Evolutionary conservation across 2,113 vertebrate species (phyloP).

Genomic region (Lophius piscatorius): DNA sequence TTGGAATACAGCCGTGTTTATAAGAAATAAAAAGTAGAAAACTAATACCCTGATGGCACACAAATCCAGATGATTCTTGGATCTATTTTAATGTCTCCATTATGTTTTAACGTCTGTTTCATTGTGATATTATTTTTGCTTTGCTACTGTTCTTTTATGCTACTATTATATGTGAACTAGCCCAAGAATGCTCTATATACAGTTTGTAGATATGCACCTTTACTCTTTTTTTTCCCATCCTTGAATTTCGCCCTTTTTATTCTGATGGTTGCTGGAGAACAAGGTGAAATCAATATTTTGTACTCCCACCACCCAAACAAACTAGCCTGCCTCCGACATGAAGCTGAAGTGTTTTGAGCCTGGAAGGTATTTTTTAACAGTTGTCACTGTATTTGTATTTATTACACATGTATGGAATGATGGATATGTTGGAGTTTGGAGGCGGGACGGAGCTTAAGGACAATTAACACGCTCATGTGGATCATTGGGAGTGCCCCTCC

Average conservation of each 20-base stretch:
- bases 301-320: slow-evolving; percentile 8
- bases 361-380: slow-evolving; percentile 21
- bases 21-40: slow-evolving; percentile 78
- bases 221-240: slow-evolving; percentile 67
- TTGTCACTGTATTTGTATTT: slow-evolving; percentile 49
- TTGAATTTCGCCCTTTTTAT: slow-evolving; percentile 47
- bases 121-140: slow-evolving; percentile 64
- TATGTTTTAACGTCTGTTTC: slow-evolving; percentile 77
- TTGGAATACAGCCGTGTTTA: slow-evolving; percentile 89
- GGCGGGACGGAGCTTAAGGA: background rate
- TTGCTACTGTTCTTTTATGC: slow-evolving; percentile 73
- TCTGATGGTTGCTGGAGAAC: slow-evolving; percentile 5
- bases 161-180: slow-evolving; percentile 90
- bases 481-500: slow-evolving; percentile 17
- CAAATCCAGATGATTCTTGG: slow-evolving; percentile 77
- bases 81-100: slow-evolving; percentile 73
- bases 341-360: slow-evolving; percentile 39
- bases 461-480: slow-evolving; percentile 26
- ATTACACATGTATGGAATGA: slow-evolving; percentile 46
- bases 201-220: slow-evolving; percentile 89
- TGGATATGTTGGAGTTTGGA: slow-evolving; percentile 29
- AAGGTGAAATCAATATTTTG: slow-evolving; percentile 18
- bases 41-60: slow-evolving; percentile 87
- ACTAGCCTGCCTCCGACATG: slow-evolving; percentile 10
- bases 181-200: slow-evolving; percentile 90